Base-by-base conservation (phyloP, 1,140 invertebrate genomes). In the Drosophila micromelanica region DNA sequence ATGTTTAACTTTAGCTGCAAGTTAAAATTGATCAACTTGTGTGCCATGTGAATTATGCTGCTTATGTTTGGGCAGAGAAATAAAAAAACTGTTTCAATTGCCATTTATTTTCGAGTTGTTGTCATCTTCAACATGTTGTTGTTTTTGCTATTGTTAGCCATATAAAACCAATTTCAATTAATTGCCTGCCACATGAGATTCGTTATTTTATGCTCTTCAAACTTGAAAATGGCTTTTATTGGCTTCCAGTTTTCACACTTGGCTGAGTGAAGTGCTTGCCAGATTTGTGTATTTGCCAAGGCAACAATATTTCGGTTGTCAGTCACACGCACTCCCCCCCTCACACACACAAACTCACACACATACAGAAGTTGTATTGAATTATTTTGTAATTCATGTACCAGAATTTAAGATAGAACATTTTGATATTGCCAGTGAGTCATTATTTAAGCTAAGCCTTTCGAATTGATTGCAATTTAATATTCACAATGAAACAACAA, bases 101-200 rank as follows among this genome's bases (percentile, higher is more conserved):
- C 75, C 62, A 61, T 75, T 78, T 63, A 59, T 75, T 72, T 71
- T 51, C 30, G 40, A 56, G 7, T 61, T 37, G 42, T 56, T 78
- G 38, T 61, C 45, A 67, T 42, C 30, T 78, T 68, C 37, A 38
- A 13, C n/a, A 48, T 35, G 30, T 13, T 60, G 35, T 35, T 35
- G 13, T 35, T 40, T 11, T 9, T 17, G 23, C 48, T 67, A 15
- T 48, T 20, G 62, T 63, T 32, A 32, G 40, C 48, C 62, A 52
- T 54, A 65, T 30, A 72, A 46, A 65, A 59, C 55, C 55, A 77
- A 76, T 79, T 84, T 74, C 49, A 71, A 87, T 81, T 86, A 72
- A 87, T 87, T 82, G 81, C 38, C 70, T 55, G 52, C 54, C 70
- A 61, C 65, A 59, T 71, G 52, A 49, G 73, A 15, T 52, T 43